These are phyloP conservation scores for Rhineura floridana DNA, from an alignment of 2,113 vertebrate genomes.

Conservation along the genomic window DNA sequence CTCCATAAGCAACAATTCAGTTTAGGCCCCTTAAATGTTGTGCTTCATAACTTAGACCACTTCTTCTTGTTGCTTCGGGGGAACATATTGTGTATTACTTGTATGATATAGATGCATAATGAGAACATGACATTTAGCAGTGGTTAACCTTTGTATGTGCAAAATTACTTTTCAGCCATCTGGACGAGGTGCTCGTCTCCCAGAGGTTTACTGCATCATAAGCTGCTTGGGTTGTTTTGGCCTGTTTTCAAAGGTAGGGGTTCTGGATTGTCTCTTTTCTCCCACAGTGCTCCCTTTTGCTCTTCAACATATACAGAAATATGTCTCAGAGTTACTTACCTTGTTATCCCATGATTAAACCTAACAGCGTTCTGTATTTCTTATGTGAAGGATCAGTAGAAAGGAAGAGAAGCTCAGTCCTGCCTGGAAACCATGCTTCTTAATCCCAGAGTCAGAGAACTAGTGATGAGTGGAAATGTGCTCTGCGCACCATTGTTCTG, in stretches of 20 bases:
- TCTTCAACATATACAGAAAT: rapidly evolving
- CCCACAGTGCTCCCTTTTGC: rapidly evolving
- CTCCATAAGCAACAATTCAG: not conserved
- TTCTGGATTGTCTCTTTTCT: not conserved
- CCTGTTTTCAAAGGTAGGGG: constrained; percentile 90
- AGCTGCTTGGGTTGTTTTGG: constrained; percentile 93
- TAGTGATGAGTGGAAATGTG: not conserved
- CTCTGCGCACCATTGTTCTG: not conserved
- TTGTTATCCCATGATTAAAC: not conserved
- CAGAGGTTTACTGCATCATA: constrained; percentile 95
- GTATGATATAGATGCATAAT: not conserved
- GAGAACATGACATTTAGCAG: not conserved
- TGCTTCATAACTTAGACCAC: not conserved
- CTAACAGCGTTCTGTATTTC: not conserved
- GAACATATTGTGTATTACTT: constrained; percentile 1
- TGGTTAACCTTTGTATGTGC: constrained; percentile 1
- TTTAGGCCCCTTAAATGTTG: not conserved
- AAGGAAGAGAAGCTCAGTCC: too few relatives aligned
- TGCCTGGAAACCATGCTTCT: not conserved
- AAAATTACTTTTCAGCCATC: constrained; percentile 77
- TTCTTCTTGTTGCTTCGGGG: not conserved
- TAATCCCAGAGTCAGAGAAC: not conserved
- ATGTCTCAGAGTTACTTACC: not conserved
- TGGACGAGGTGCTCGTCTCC: constrained; percentile 85
- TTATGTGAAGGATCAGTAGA: not conserved